phyloP scores from a whole-genome alignment of 2,113 vertebrate species.

The Xiphorhynchus elegans region DNA sequence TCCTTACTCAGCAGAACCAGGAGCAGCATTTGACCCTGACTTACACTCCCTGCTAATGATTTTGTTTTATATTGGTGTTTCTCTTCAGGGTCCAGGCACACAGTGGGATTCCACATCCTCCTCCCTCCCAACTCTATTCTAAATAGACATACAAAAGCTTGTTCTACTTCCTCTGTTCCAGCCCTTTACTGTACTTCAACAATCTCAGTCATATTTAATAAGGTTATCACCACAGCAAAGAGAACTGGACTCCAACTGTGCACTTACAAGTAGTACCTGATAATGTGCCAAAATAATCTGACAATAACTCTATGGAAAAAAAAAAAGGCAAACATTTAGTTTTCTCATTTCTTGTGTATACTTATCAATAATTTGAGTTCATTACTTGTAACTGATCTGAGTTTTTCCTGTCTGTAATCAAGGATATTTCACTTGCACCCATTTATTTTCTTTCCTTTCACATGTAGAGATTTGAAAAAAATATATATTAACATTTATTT shows the following conservation, averaged over 20 bases:
- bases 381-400: not conserved
- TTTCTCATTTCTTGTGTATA: not conserved
- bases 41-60: not conserved
- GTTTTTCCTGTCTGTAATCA: not conserved
- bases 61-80: not conserved
- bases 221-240: not conserved
- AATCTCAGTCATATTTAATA: not conserved
- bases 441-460: not conserved
- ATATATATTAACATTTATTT: not conserved
- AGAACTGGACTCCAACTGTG: not conserved
- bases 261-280: not conserved
- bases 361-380: not conserved
- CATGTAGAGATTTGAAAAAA: not conserved
- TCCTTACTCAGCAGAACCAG: slow-evolving; percentile 37
- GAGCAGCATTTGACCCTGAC: slow-evolving; percentile 12
- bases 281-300: not conserved
- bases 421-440: not conserved
- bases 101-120: not conserved
- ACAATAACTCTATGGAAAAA: not conserved
- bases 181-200: not conserved
- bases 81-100: not conserved
- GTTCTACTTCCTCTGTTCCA: not conserved
- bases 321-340: not conserved
- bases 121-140: not conserved
- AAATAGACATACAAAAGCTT: not conserved